Percentiles rank a stretch among this genome's conserved stretches.
These are phyloP conservation scores for Circaetus cinerascens DNA, from an alignment of 2,113 vertebrate species.

Conservation along the genomic window DNA sequence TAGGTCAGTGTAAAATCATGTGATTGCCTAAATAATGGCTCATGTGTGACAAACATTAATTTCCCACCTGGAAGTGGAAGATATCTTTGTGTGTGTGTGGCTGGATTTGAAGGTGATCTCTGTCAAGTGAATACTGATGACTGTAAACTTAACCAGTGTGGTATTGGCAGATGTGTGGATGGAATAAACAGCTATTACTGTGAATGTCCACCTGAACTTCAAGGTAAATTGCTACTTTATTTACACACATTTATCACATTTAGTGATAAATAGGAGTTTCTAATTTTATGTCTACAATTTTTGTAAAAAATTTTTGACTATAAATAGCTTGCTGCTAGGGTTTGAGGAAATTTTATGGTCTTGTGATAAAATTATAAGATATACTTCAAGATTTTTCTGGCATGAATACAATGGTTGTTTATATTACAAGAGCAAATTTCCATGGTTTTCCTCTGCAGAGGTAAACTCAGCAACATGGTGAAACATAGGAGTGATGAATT, in stretches of 20 bases:
- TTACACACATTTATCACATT: background rate
- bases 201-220: slow-evolving; percentile 79
- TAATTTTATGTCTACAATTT: background rate
- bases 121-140: slow-evolving; percentile 80
- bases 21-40: slow-evolving; percentile 82
- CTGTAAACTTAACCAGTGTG: slow-evolving; percentile 83
- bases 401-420: background rate
- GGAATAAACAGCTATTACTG: slow-evolving; percentile 80
- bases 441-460: background rate
- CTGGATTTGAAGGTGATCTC: slow-evolving; percentile 77
- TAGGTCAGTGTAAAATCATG: slow-evolving; percentile 84
- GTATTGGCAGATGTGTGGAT: slow-evolving; percentile 79
- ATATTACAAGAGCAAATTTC: background rate
- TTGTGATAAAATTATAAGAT: background rate
- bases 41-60: slow-evolving; percentile 76
- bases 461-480: background rate
- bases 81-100: slow-evolving; percentile 79
- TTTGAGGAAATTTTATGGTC: background rate
- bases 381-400: background rate
- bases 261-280: background rate
- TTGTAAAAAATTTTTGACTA: background rate
- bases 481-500: background rate
- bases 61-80: slow-evolving; percentile 76
- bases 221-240: slow-evolving; percentile 71
- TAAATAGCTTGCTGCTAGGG: background rate